These are phyloP conservation scores for Xanthia togata DNA, from an alignment of 2,888 invertebrate species.

Conservation along the genomic window DNA sequence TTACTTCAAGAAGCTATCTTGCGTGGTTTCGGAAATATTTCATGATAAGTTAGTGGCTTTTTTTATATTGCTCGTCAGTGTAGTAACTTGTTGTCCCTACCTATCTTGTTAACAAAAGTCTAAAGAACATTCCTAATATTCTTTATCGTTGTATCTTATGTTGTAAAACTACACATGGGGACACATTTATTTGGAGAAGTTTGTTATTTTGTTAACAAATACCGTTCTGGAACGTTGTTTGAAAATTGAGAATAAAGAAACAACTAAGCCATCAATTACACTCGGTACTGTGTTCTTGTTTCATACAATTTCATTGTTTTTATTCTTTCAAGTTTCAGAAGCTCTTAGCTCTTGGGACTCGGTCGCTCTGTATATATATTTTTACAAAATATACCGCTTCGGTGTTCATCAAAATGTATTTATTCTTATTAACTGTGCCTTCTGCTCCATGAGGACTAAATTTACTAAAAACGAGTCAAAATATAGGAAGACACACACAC, in stretches of 20 bases:
- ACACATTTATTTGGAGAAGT: not conserved
- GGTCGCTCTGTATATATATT: slow-evolving; percentile 4
- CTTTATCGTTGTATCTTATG: not conserved
- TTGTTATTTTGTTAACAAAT: slow-evolving; percentile 20
- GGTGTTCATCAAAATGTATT: not conserved
- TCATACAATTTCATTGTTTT: slow-evolving; percentile 34
- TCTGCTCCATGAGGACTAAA: not conserved
- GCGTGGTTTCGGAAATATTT: too few species aligned
- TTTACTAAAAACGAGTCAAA: not conserved
- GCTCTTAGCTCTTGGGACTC: slow-evolving; percentile 23
- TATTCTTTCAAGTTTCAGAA: slow-evolving; percentile 34
- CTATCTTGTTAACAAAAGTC: not conserved
- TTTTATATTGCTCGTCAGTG: too few species aligned
- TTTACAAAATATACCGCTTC: slow-evolving; percentile 7
- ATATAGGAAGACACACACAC: not conserved
- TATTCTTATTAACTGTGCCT: not conserved
- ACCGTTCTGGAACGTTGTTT: slow-evolving; percentile 5
- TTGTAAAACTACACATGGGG: not conserved
- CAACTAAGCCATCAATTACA: slow-evolving; percentile 39
- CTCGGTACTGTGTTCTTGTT: slow-evolving; percentile 24
- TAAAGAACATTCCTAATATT: not conserved
- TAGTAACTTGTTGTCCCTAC: too few species aligned
- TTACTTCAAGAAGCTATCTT: too few species aligned
- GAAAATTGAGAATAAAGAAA: slow-evolving; percentile 32
- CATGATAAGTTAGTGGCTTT: too few species aligned